These are phyloP conservation scores for Porites rus DNA, from an alignment of 92 coral and sea anemone genomes.

Conservation along the genomic window DNA sequence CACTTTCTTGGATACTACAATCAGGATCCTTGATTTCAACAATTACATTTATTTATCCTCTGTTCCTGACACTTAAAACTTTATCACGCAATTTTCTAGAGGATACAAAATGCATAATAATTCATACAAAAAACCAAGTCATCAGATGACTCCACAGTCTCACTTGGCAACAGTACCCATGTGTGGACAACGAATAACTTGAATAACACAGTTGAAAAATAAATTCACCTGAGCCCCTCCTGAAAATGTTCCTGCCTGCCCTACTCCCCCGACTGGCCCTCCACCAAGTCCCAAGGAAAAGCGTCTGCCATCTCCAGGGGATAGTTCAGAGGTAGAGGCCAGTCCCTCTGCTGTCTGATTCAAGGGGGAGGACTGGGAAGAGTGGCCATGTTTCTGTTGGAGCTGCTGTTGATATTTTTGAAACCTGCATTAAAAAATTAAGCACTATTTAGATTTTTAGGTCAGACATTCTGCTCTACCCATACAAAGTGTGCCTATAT, in stretches of 20 bases:
- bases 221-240: constrained; percentile 33
- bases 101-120: no score
- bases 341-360: constrained; percentile 42
- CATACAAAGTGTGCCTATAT: not conserved
- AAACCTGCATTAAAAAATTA: constrained; percentile 60
- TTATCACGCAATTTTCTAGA: no score
- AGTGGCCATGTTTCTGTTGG: constrained; percentile 95
- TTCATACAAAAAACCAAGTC: not conserved
- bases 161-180: not conserved
- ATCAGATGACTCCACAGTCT: not conserved
- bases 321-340: constrained; percentile 12
- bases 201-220: not conserved
- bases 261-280: constrained; percentile 31
- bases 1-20: no score
- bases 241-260: constrained; percentile 52
- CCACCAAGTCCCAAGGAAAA: constrained; percentile 26
- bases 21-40: no score
- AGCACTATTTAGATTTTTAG: not conserved
- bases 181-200: not conserved
- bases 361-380: constrained; percentile 72
- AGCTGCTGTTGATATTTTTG: constrained; percentile 94
- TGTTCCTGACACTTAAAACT: no score
- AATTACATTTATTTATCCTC: no score
- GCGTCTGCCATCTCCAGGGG: constrained; percentile 33
- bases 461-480: not conserved